phyloP scores from a whole-genome alignment of 2,113 vertebrate genomes.

The Camelus dromedarius region DNA sequence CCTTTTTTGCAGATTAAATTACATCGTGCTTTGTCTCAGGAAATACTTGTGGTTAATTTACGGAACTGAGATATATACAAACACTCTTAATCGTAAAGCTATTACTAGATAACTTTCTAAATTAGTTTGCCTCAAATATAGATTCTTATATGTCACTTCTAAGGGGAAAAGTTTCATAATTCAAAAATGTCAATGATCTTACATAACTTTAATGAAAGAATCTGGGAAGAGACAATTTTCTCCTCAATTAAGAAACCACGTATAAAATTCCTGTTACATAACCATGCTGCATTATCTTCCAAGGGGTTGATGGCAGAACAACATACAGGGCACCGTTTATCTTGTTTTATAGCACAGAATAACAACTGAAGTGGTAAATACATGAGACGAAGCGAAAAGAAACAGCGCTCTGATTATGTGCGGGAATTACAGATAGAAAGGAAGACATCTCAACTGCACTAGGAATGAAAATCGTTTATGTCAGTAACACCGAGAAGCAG shows the following conservation, averaged over 20 bases:
- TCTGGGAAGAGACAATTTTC: not conserved
- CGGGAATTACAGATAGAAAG: not conserved
- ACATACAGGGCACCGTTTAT: not conserved
- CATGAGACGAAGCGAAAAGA: not conserved
- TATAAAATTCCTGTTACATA: constrained; percentile 43
- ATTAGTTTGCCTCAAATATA: constrained; percentile 30
- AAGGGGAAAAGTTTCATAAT: not conserved
- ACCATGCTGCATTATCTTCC: not conserved
- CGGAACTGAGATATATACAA: not conserved
- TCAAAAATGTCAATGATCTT: constrained; percentile 5
- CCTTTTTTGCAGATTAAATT: not conserved
- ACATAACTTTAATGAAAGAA: not conserved
- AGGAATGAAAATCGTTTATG: not conserved
- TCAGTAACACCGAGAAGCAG: not conserved
- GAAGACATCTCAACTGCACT: not conserved
- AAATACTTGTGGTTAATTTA: not conserved
- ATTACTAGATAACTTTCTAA: not conserved
- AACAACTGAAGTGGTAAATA: not conserved
- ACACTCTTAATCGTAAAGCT: not conserved
- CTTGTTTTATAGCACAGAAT: not conserved
- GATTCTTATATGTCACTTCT: constrained; percentile 23
- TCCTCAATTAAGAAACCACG: not conserved
- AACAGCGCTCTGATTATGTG: not conserved
- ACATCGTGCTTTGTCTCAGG: not conserved
- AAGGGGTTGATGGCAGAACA: not conserved